Percentiles rank a stretch among this genome's conserved stretches.
phyloP scores from a whole-genome alignment of 53 echinoderm and acorn worm species.

The Hippasteria phrygiana region DNA sequence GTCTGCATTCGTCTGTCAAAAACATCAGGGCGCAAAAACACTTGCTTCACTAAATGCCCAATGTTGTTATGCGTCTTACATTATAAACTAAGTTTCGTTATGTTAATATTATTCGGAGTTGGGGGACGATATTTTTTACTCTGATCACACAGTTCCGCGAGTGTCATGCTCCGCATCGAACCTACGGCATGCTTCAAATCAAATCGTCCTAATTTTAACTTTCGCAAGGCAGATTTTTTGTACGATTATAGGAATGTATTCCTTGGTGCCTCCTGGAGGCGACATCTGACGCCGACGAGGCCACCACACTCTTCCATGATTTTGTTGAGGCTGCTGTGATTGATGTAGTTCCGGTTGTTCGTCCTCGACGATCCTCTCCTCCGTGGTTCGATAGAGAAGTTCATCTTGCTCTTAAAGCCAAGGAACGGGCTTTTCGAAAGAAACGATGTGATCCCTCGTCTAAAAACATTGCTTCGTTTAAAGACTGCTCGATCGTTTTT shows the following conservation, averaged over 20 bases:
- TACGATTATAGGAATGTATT: background rate
- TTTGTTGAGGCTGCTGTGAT: constrained; percentile 33
- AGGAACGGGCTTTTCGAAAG: constrained; percentile 4
- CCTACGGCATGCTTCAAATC: too few relatives aligned
- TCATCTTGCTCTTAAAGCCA: background rate
- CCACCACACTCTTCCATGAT: constrained; percentile 33
- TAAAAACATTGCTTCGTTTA: too few relatives aligned
- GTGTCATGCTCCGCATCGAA: too few relatives aligned
- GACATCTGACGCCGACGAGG: background rate
- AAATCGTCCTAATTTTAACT: background rate
- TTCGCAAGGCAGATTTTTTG: constrained; percentile 17
- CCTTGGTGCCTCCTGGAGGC: constrained; percentile 43
- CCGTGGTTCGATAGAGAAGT: constrained; percentile 39
- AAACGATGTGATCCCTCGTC: background rate
- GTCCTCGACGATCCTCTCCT: constrained; percentile 9
- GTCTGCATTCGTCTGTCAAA: too few relatives aligned
- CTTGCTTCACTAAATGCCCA: too few relatives aligned
- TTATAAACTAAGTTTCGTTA: too few relatives aligned
- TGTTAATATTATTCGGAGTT: too few relatives aligned
- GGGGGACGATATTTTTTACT: too few relatives aligned
- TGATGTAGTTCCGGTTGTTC: background rate
- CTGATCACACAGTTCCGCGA: too few relatives aligned
- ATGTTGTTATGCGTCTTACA: too few relatives aligned
- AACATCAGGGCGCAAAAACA: too few relatives aligned
- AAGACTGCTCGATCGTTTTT: too few relatives aligned